A percentile compares a stretch with the other conserved stretches of the same genome.
These are phyloP conservation scores for Coreoperca whiteheadi DNA, from an alignment of 2,113 vertebrate species.

Conservation along the genomic window DNA sequence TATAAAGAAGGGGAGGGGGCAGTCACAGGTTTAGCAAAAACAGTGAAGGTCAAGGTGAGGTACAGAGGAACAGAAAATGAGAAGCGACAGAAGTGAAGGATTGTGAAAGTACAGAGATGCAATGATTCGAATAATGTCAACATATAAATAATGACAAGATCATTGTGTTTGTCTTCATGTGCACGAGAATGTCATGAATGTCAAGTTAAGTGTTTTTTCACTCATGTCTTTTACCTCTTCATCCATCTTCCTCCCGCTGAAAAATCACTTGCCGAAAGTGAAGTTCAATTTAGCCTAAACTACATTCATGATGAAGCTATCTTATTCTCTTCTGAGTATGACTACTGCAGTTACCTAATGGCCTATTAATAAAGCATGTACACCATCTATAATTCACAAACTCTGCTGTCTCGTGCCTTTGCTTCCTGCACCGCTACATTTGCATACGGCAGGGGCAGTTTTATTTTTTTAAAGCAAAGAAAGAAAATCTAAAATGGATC, in stretches of 20 bases:
- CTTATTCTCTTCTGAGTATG: conserved; percentile 1
- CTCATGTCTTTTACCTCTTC: neutral
- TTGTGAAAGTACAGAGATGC: neutral
- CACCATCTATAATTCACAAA: conserved; percentile 55
- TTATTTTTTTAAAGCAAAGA: conserved; percentile 3
- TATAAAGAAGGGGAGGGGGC: neutral
- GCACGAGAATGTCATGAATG: neutral
- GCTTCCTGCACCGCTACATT: conserved; percentile 22
- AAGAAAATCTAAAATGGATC: conserved; percentile 9
- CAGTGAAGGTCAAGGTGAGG: neutral
- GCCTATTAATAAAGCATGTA: conserved; percentile 46
- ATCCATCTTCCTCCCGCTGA: neutral
- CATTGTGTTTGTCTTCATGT: neutral
- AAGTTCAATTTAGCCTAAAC: neutral
- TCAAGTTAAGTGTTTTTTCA: neutral
- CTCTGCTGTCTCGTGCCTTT: conserved; percentile 7
- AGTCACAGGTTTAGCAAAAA: conserved; percentile 9
- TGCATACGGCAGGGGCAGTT: conserved; percentile 11
- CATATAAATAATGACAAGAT: neutral
- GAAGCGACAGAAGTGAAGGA: neutral
- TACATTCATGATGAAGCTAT: conserved; percentile 8
- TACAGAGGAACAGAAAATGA: neutral
- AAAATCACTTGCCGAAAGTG: neutral
- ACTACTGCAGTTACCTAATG: conserved; percentile 18
- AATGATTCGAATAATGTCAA: neutral